These are phyloP conservation scores for Vireo griseus DNA, from an alignment of 2,797 vertebrate species.

Conservation along the genomic window DNA sequence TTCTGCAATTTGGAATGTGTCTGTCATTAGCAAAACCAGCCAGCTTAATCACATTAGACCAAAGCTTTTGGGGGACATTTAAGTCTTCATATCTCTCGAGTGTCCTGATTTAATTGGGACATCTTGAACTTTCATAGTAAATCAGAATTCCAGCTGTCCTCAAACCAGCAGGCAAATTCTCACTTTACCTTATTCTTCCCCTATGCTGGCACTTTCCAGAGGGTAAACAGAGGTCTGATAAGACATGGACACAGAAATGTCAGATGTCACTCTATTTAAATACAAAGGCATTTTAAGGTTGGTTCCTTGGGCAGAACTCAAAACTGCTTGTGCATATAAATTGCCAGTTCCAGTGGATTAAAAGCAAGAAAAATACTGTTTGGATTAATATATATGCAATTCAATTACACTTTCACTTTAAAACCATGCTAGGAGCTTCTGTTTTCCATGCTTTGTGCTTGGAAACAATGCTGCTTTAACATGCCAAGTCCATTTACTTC, in stretches of 20 bases:
- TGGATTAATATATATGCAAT: background rate
- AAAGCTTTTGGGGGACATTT: background rate
- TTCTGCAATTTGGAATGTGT: constrained; percentile 5
- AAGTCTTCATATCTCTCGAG: background rate
- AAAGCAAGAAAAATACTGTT: constrained; percentile 7
- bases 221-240: constrained; percentile 1
- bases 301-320: background rate
- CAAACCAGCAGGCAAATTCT: background rate
- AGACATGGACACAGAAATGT: constrained; percentile 5
- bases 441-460: constrained; percentile 4
- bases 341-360: background rate
- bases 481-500: constrained; percentile 38
- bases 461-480: constrained; percentile 3
- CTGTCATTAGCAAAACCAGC: background rate
- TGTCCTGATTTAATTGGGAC: constrained; percentile 29
- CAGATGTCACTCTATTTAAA: constrained; percentile 43
- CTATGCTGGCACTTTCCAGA: background rate
- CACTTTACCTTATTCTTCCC: background rate
- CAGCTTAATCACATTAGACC: constrained; percentile 13
- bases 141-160: constrained; percentile 3
- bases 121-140: constrained; percentile 29
- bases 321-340: constrained; percentile 1
- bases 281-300: constrained; percentile 50
- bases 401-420: constrained; percentile 31
- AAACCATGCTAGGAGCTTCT: constrained; percentile 12